A percentile compares a stretch with the other conserved stretches of the same genome.
Evolutionary conservation across 1,140 invertebrate species (phyloP).

Genomic region (Hycleus phaleratus): DNA sequence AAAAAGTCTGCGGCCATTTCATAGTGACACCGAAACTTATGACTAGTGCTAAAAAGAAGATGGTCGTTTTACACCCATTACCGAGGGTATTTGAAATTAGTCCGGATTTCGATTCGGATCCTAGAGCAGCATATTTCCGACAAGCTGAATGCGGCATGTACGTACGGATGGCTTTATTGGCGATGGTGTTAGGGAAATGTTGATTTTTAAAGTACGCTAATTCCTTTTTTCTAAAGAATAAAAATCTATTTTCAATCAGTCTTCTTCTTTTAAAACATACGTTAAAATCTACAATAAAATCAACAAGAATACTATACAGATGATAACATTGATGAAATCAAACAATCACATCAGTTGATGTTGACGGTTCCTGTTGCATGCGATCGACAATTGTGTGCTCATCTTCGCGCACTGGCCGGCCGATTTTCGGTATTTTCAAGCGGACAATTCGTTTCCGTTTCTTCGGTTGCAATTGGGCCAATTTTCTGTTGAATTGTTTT

Average conservation of each 20-base stretch:
- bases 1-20: conserved; percentile 78
- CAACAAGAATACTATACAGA: background rate
- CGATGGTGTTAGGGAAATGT: conserved; percentile 74
- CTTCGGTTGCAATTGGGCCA: conserved; percentile 20
- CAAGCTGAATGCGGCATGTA: conserved; percentile 98
- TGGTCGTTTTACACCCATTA: conserved; percentile 96
- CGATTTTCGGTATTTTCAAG: conserved; percentile 24
- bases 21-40: conserved; percentile 92
- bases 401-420: conserved; percentile 21
- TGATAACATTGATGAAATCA: conserved; percentile 1
- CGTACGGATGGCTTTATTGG: conserved; percentile 93
- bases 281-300: background rate
- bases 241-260: too few species aligned
- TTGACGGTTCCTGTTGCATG: conserved; percentile 32
- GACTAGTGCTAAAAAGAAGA: conserved; percentile 85
- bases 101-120: conserved; percentile 89
- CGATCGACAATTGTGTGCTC: conserved; percentile 23
- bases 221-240: background rate
- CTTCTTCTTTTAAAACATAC: too few species aligned
- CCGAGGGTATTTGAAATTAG: conserved; percentile 93
- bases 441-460: conserved; percentile 19
- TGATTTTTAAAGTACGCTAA: conserved; percentile 11
- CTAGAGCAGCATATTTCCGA: conserved; percentile 94
- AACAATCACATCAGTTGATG: conserved; percentile 20
- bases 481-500: conserved; percentile 23